These are phyloP conservation scores for Bufotes viridis DNA, from an alignment of 2,797 vertebrate species.

Conservation along the genomic window DNA sequence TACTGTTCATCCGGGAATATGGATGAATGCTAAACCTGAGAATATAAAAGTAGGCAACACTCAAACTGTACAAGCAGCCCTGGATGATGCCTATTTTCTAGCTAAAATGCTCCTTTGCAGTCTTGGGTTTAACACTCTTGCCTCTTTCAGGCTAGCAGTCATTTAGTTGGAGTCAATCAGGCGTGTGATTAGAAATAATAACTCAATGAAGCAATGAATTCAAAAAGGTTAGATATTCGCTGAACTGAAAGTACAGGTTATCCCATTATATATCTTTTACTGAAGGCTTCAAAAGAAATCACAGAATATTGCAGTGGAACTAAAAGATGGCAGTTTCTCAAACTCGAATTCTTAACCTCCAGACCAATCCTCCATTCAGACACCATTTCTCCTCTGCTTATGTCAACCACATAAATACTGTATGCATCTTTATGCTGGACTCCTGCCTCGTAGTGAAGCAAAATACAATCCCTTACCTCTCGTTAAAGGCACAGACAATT, in stretches of 20 bases:
- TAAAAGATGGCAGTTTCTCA: constrained; percentile 60
- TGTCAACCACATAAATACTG: constrained; percentile 30
- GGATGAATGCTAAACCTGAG: constrained; percentile 58
- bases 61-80: constrained; percentile 69
- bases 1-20: constrained; percentile 14
- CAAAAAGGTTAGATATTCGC: constrained; percentile 71
- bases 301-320: constrained; percentile 41
- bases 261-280: constrained; percentile 65
- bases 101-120: constrained; percentile 70
- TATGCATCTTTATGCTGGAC: constrained; percentile 25
- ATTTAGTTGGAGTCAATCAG: constrained; percentile 76
- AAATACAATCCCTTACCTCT: constrained; percentile 21
- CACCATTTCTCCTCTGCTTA: constrained; percentile 52
- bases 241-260: constrained; percentile 65
- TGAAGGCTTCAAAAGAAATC: constrained; percentile 61
- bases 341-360: constrained; percentile 61
- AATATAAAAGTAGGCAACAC: constrained; percentile 65
- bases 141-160: constrained; percentile 70
- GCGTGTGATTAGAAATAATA: constrained; percentile 76
- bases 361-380: constrained; percentile 56
- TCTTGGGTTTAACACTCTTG: constrained; percentile 72
- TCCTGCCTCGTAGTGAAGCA: constrained; percentile 20
- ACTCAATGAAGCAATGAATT: constrained; percentile 74
- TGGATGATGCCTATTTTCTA: constrained; percentile 72
- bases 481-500: not conserved